Evolutionary conservation across 53 echinoderm and acorn worm species (phyloP), one percentile per base, ranked within the genome.

Genomic region (Antedon mediterranea): DNA sequence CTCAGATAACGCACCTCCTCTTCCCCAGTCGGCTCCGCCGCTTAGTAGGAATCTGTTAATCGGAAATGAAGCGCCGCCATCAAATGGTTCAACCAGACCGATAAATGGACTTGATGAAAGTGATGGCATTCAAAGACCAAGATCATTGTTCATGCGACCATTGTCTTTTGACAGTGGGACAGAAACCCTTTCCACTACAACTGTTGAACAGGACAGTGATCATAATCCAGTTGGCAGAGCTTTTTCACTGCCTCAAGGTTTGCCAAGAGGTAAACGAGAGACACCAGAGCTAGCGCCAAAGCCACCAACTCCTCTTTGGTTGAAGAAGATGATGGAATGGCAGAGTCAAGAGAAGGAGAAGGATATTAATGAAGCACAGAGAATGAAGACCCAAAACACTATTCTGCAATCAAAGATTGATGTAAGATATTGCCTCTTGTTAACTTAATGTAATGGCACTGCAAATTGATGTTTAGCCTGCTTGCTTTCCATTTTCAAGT

Each of bases 271-370:
- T 44, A 43, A 28, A 71, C 34, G 0, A 32, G 84, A 71, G 4
- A 79, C 82, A 28, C 82, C 83, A 32, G 75, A 81, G 31, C 76
- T 89, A 15, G 33, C 89, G 32, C 85, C 89, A 26, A 95, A 95
- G 75, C 97, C 91, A 6, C 83, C 81, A 31, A 87, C 97, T 23
- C 91, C 97, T 0, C 81, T 87, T 71, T 95, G 97, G 97, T 74
- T 95, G 80, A 87, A 91, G 80, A 87, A 93, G 83, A 89, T 93
- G 93, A 82, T 89, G 76, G 91, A 95, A 32, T 86, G 91, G 89
- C 91, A 91, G 73, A 86, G 83, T 23, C 80, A 77, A 0, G 97
- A 92, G 87, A 90, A 90, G 85, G 90, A 86, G 71, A 95, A 91
- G 34, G 89, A 86, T 34, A 79, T 85, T 74, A 80, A 81, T 1